A percentile compares a stretch with the other conserved stretches of the same genome.
These are phyloP conservation scores for Porites rus DNA, from an alignment of 92 coral and sea anemone species.

Conservation along the genomic window DNA sequence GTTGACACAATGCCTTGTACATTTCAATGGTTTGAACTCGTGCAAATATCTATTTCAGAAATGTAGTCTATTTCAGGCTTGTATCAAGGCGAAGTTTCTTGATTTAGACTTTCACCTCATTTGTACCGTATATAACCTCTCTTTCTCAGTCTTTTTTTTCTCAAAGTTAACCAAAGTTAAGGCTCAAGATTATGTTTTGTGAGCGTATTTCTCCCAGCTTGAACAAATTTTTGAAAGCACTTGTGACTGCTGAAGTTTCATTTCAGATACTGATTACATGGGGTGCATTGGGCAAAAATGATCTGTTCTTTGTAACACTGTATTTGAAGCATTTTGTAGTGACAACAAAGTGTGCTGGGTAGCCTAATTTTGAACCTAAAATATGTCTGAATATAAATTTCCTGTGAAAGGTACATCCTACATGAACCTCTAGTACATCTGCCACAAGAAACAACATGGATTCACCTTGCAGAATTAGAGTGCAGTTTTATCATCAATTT, in stretches of 20 bases:
- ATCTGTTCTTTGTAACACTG: neutral
- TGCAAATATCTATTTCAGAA: neutral
- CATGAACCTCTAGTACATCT: too few species aligned
- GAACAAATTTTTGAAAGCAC: too few species aligned
- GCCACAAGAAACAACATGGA: neutral
- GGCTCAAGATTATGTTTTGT: too few species aligned
- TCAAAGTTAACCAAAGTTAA: neutral
- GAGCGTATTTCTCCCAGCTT: too few species aligned
- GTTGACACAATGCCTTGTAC: slow-evolving; percentile 3
- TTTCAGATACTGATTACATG: too few species aligned
- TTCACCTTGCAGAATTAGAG: neutral
- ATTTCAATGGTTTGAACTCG: neutral
- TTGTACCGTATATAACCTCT: neutral
- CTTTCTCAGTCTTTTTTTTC: neutral
- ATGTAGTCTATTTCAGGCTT: neutral
- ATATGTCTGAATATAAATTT: too few species aligned
- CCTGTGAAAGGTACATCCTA: too few species aligned
- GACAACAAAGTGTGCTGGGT: too few species aligned
- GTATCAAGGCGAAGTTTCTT: neutral
- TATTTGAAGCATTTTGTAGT: neutral
- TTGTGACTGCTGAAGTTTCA: too few species aligned
- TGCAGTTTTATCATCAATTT: neutral
- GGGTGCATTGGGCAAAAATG: slow-evolving; percentile 11
- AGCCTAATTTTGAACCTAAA: too few species aligned
- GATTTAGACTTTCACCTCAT: neutral